phyloP scores from a whole-genome alignment of 2,797 vertebrate species.

The Chloroceryle amazona region DNA sequence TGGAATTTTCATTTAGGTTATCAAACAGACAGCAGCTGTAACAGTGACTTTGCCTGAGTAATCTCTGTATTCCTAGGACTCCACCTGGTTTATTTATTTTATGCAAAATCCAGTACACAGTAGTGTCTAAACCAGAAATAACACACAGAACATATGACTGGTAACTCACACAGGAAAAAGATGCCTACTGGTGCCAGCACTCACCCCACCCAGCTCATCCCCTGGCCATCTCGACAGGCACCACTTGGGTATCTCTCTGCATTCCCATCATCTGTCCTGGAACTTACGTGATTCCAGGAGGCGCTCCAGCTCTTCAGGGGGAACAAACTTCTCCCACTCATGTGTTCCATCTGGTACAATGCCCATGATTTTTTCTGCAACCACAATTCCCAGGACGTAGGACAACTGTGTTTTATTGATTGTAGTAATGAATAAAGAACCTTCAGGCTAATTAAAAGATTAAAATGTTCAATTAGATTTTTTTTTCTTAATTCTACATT shows the following conservation, averaged over 20 bases:
- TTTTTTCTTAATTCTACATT: neutral
- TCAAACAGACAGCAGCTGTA: neutral
- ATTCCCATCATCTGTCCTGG: neutral
- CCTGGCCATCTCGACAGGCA: neutral
- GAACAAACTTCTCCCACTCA: conserved; percentile 95
- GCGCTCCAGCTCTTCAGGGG: conserved; percentile 89
- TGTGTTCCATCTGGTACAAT: conserved; percentile 94
- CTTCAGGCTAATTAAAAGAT: conserved; percentile 87
- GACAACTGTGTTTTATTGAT: conserved; percentile 94
- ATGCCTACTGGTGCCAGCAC: neutral
- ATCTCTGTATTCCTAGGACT: neutral
- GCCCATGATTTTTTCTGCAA: conserved; percentile 89
- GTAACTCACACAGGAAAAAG: neutral
- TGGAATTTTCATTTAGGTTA: neutral
- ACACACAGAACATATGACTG: neutral
- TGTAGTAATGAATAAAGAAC: conserved; percentile 95
- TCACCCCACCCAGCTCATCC: neutral
- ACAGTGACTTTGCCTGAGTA: neutral
- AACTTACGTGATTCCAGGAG: conserved; percentile 93
- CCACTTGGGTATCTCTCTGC: neutral
- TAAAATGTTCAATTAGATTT: conserved; percentile 25
- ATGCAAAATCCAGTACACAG: neutral
- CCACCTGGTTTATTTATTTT: neutral
- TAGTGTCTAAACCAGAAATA: neutral
- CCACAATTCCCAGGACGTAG: conserved; percentile 90